Base-by-base conservation (phyloP, 2,797 vertebrate genomes). In the Antennarius maculatus region DNA sequence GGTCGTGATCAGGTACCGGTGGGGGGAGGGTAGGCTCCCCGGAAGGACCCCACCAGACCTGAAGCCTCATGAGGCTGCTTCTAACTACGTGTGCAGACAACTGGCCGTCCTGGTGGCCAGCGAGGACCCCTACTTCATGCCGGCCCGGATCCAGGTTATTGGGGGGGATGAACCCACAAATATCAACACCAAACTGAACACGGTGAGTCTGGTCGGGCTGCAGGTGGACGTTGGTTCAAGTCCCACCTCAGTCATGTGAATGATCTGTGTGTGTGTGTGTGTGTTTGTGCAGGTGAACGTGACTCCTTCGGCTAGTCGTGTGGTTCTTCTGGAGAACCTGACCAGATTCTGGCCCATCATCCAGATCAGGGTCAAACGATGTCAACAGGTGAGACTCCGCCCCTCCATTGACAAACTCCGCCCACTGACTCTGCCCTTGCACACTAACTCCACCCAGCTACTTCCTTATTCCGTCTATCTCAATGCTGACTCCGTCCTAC, bases 101-200 rank as follows among this genome's bases (percentile, higher is more conserved):
- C 86, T 98, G 73, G 92, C 93, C 51, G 85, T 98, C 69, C 81
- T 95, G 84, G 96, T 99, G 77, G 94, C 97, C 66, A 92, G 93
- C 0, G 97, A 99, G 75, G 97, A 99, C 82, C 95, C 96, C 0
- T 98, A 96, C 89, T 98, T 98, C 84, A 98, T 99, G 97, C 97
- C 97, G 0, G 95, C 96, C 5, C 92, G 95, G 5, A 90, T 99
- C 1, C 91, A 96, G 64, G 95, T 98, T 31, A 92, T 94, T 42
- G 97, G 95, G 3, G 97, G 97, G 46, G 95, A 97, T 48, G 94
- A 94, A 66, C 79, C 92, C 0, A 92, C 86, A 28, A 91, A 91
- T 80, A 76, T 97, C 83, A 94, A 93, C 79, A 96, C 95, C 0
- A 95, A 96, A 61, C 95, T 99, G n/a, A 97, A 94, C 61, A 90